Percentiles rank a stretch among this genome's conserved stretches.
Conservation (phyloP, 2,113 vertebrate genomes). For the Dipodomys ordii region DNA sequence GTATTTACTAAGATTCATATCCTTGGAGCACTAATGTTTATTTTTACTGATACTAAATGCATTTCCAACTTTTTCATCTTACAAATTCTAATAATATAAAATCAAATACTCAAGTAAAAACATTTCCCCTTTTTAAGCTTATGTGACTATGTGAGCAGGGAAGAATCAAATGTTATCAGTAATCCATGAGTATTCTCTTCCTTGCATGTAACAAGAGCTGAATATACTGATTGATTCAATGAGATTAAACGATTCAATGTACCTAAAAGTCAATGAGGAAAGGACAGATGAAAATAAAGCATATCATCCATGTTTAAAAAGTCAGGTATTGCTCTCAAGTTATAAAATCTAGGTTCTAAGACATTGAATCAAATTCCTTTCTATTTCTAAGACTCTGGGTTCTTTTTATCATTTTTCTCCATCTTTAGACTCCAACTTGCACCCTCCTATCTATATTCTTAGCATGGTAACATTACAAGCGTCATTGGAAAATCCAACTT, state of each 20-base stretch:
- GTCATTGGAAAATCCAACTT: background rate
- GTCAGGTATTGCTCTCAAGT: background rate
- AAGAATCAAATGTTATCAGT: background rate
- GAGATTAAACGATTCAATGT: background rate
- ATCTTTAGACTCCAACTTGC: background rate
- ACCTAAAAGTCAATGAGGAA: background rate
- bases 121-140: background rate
- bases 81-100: background rate
- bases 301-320: background rate
- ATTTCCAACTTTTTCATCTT: constrained; percentile 1
- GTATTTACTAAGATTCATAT: background rate
- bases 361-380: background rate
- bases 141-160: background rate
- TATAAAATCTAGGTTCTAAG: background rate
- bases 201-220: background rate
- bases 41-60: background rate
- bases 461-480: background rate
- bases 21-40: background rate
- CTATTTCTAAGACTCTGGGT: background rate
- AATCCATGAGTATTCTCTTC: background rate
- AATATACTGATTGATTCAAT: background rate
- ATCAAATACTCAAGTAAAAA: background rate
- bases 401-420: background rate
- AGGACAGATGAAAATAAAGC: background rate
- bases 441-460: background rate